Evolutionary conservation across 2,888 invertebrate species (phyloP), one percentile per base, ranked within the genome.

Genomic region (Heliconius ismenius): DNA sequence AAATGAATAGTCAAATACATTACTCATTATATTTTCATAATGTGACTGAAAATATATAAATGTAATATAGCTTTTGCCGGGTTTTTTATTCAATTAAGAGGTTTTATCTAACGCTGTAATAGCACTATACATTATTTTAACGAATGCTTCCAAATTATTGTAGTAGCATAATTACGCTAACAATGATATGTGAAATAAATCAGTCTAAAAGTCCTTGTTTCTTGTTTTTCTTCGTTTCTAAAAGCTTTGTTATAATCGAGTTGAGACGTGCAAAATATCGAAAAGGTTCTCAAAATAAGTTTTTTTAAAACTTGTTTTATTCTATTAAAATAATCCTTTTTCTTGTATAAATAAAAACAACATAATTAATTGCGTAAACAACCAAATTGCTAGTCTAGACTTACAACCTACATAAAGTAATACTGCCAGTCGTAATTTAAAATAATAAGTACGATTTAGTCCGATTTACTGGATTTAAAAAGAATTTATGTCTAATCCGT

Each of bases 1-100:
- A 82, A 87, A 87, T 87, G 82, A 86, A 79, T 62, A 24, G 13
- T 62, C 26, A 80, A 80, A 74, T 60, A 39, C 24, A 15, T 54
- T 10, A 49, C 18, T 49, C 6, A 62, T 26, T 26, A 62, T 62
- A 62, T 18, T 62, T 62, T 18, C 62, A 62, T 49, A 26, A 18
- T 49, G 3, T 9, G 26, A 26, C 9, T 68, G 10, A 11, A 43
- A 24, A 43, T 43, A 7, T 36, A 49, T 18, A 49, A 6, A 7
- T 49, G 21, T 49, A 49, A 49, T 49, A 49, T 49, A 21, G 49
- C 49, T 21, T 49, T 49, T 9, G 7, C 21, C 3, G 18, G 2
- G 49, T 60, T 60, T 60, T 60, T 64, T 32, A 64, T 64, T 32
- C 21, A 32, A 36, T 21, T n/a, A 65, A 36, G 7, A 49, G 49